phyloP scores from a whole-genome alignment of 2,888 invertebrate species.

The Drosophila infuscata region DNA sequence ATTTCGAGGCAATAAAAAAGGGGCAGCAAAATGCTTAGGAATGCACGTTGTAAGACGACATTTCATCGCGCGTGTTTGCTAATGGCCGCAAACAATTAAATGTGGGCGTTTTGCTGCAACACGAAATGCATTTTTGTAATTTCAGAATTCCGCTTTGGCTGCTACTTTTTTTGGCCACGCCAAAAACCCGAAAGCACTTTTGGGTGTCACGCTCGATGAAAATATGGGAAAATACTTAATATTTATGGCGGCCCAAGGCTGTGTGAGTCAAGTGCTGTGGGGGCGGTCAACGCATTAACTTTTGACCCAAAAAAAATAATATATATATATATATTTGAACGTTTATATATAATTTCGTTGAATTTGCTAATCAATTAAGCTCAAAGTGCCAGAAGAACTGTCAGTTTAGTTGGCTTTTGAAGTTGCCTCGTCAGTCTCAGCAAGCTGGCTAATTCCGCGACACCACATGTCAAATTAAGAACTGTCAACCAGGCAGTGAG shows the following conservation, averaged over 20 bases:
- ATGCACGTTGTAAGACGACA: constrained; percentile 30
- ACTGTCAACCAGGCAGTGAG: constrained; percentile 62
- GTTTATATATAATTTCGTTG: constrained; percentile 36
- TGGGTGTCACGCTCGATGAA: constrained; percentile 49
- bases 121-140: constrained; percentile 39
- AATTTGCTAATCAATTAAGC: constrained; percentile 73
- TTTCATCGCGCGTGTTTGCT: constrained; percentile 29
- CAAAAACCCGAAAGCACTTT: constrained; percentile 26
- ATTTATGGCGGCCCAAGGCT: constrained; percentile 25
- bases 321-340: constrained; percentile 15
- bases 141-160: constrained; percentile 20
- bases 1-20: constrained; percentile 9
- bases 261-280: background rate
- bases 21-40: constrained; percentile 12
- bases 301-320: constrained; percentile 49
- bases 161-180: constrained; percentile 41
- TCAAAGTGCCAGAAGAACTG: constrained; percentile 54
- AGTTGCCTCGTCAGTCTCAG: constrained; percentile 45
- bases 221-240: constrained; percentile 36
- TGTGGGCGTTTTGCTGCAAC: constrained; percentile 44
- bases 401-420: constrained; percentile 61
- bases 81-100: constrained; percentile 55
- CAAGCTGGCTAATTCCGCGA: constrained; percentile 49
- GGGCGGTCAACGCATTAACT: constrained; percentile 43
- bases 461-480: constrained; percentile 67